Evolutionary conservation across 2,113 vertebrate species (phyloP), one percentile per base, ranked within the genome.

Genomic region (Arenaria interpres): DNA sequence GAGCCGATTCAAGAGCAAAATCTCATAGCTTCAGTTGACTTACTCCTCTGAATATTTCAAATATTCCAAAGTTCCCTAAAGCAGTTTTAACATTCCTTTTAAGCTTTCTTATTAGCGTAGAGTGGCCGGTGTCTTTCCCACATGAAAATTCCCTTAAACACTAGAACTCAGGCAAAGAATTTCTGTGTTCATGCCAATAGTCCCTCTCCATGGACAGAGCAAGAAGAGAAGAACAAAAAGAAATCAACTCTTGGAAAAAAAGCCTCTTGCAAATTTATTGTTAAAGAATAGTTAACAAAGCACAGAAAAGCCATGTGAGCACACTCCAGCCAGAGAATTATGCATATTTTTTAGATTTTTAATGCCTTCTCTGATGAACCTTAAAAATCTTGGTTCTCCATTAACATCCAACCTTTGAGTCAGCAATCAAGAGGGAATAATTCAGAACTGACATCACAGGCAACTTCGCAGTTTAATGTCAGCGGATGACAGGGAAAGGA

Each of bases 401-500:
- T 84, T 87, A 78, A 13, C 54, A 90, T 93, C 54, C 72, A 95
- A 74, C 62, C 60, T 96, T 95, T 95, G 91, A 96, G 88, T 96
- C 93, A 95, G 81, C 91, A 97, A 81, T 96, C 95, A 97, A 95
- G 89, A 88, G 69, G 54, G 92, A 97, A 96, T 97, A 95, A 94
- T 97, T 96, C 94, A 93, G 84, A 93, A 80, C 75, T 97, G 92
- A 97, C 96, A 96, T 96, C 96, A 97, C 76, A 94, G 68, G 89
- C 88, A 94, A 39, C 62, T 97, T 97, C 85, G 82, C 88, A 93
- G 86, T 90, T 96, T 97, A 97, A 91, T 94, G 93, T 96, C 89
- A 92, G 62, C 0, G 11, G 51, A 97, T 78, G 96, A 93, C 91
- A 96, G 63, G 48, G 85, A 93, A 97, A 96, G 76, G 89, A 95